A percentile compares a stretch with the other conserved stretches of the same genome.
Conservation (phyloP, 2,113 vertebrate species). For the Labeo catla region DNA sequence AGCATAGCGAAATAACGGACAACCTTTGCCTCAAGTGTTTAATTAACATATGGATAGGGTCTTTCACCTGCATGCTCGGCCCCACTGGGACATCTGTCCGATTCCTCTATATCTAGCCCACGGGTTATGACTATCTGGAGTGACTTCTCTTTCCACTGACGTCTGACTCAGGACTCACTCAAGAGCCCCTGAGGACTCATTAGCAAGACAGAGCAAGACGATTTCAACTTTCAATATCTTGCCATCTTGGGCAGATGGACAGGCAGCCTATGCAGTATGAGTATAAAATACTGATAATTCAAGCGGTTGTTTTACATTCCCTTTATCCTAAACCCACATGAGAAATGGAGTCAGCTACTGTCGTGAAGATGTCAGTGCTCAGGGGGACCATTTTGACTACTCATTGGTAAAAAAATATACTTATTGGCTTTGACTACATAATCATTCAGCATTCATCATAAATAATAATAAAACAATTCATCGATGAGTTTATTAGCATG, state of each 20-base stretch:
- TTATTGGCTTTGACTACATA: background rate
- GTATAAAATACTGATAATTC: conserved; percentile 32
- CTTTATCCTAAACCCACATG: background rate
- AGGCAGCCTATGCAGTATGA: background rate
- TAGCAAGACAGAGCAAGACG: conserved; percentile 38
- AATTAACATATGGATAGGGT: conserved; percentile 41
- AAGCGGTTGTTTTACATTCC: conserved; percentile 22
- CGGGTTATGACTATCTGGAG: conserved; percentile 42
- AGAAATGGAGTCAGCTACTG: background rate
- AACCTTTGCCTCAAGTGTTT: conserved; percentile 44
- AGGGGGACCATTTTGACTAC: background rate
- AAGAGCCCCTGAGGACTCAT: conserved; percentile 53
- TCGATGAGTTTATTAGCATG: conserved; percentile 12
- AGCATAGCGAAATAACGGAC: conserved; percentile 41
- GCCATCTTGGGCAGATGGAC: conserved; percentile 23
- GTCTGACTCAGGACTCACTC: conserved; percentile 42
- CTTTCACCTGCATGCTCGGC: conserved; percentile 26
- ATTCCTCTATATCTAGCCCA: conserved; percentile 44
- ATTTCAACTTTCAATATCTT: conserved; percentile 33
- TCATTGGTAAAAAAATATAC: background rate
- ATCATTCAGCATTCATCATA: background rate
- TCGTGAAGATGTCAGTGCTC: background rate
- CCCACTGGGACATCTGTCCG: conserved; percentile 43
- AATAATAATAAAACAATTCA: conserved; percentile 13
- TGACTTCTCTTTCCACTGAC: conserved; percentile 48